phyloP scores from a whole-genome alignment of 1,140 invertebrate genomes.

The Neocloeon triangulifer region DNA sequence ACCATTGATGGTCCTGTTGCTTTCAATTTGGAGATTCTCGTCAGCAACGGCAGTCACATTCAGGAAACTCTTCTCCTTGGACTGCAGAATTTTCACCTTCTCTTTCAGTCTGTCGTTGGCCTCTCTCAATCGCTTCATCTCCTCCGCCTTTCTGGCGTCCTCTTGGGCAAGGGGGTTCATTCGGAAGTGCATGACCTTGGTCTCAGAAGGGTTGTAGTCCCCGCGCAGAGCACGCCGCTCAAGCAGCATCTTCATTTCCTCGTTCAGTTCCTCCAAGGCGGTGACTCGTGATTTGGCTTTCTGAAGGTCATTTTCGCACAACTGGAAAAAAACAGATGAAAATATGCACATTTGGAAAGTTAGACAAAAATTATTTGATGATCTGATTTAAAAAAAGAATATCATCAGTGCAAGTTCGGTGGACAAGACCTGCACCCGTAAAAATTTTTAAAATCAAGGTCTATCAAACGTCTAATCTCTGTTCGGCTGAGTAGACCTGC shows the following conservation, averaged over 20 bases:
- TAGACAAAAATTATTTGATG: too few relatives aligned
- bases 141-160: conserved; percentile 32
- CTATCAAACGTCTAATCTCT: too few relatives aligned
- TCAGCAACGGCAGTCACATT: too few relatives aligned
- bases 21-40: too few relatives aligned
- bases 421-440: too few relatives aligned
- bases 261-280: conserved; percentile 25
- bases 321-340: too few relatives aligned
- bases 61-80: conserved; percentile 14
- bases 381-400: too few relatives aligned
- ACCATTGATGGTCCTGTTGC: too few relatives aligned
- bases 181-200: conserved; percentile 16
- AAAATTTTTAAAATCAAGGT: too few relatives aligned
- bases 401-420: too few relatives aligned
- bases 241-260: conserved; percentile 37
- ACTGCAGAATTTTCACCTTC: conserved; percentile 18
- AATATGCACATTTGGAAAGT: too few relatives aligned
- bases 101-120: conserved; percentile 38
- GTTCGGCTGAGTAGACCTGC: too few relatives aligned
- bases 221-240: conserved; percentile 33
- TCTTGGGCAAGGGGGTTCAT: conserved; percentile 54
- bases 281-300: conserved; percentile 13
- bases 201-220: conserved; percentile 23
- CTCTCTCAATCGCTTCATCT: conserved; percentile 39
- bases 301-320: conserved; percentile 17